phyloP scores from a whole-genome alignment of 2,888 invertebrate genomes.

The Azorinus chamasolen region DNA sequence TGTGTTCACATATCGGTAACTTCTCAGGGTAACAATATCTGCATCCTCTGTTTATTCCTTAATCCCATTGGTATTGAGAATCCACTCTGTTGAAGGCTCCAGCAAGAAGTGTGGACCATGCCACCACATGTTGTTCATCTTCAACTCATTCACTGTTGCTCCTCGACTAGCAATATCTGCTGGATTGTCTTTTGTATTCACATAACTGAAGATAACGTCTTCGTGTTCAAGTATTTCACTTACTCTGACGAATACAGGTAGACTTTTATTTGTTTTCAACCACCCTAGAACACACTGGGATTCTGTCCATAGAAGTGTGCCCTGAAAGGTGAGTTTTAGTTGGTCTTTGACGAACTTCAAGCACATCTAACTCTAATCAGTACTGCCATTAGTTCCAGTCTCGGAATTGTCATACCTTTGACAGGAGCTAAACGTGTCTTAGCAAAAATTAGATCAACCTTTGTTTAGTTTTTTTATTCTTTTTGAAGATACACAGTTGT shows the following conservation, averaged over 20 bases:
- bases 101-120: constrained; percentile 21
- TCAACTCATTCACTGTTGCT: background rate
- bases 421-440: constrained; percentile 12
- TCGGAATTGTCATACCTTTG: constrained; percentile 26
- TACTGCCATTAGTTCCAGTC: constrained; percentile 41
- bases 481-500: constrained; percentile 5
- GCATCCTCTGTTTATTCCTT: no score
- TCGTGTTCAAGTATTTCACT: no score
- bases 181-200: no score
- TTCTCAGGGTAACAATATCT: no score
- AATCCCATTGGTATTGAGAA: no score
- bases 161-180: constrained; percentile 6
- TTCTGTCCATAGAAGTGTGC: background rate
- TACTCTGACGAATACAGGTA: no score
- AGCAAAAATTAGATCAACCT: constrained; percentile 12
- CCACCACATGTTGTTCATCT: constrained; percentile 12
- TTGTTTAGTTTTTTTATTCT: background rate
- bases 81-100: no score
- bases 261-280: no score
- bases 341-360: background rate
- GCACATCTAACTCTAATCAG: constrained; percentile 24
- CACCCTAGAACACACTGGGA: background rate
- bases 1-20: no score
- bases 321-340: background rate
- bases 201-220: no score